Conservation (phyloP, 2,888 invertebrate genomes). For the Copidosoma aretas region DNA sequence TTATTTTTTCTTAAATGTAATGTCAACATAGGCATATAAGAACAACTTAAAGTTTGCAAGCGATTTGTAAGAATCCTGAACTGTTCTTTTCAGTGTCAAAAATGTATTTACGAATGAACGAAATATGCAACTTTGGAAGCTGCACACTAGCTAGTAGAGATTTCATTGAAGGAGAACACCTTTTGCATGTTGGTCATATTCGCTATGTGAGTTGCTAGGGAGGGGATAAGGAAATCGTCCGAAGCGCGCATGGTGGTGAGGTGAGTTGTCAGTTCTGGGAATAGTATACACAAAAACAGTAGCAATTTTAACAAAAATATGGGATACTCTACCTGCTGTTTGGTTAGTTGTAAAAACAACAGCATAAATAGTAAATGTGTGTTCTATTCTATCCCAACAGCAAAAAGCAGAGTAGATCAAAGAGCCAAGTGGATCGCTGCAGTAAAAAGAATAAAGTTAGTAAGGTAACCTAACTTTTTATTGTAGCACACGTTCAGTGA, state of each 20-base stretch:
- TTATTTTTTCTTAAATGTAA: too few relatives aligned
- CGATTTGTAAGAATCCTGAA: too few relatives aligned
- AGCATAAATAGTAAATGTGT: background rate
- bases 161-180: too few relatives aligned
- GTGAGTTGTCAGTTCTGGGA: background rate
- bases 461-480: conserved; percentile 1
- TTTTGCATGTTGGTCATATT: too few relatives aligned
- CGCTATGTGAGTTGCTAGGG: background rate
- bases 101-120: too few relatives aligned
- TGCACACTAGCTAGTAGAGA: too few relatives aligned
- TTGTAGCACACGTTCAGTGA: background rate
- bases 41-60: too few relatives aligned
- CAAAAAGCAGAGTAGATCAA: conserved; percentile 16
- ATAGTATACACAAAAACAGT: background rate
- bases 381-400: background rate
- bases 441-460: conserved; percentile 27
- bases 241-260: background rate
- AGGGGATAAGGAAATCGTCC: background rate
- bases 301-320: background rate
- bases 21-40: too few relatives aligned
- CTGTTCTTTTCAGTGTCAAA: too few relatives aligned
- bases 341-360: background rate
- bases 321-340: background rate
- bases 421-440: conserved; percentile 25
- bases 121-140: too few relatives aligned